Evolutionary conservation across 2,113 vertebrate genomes (phyloP).

Genomic region (Maccullochella peelii): DNA sequence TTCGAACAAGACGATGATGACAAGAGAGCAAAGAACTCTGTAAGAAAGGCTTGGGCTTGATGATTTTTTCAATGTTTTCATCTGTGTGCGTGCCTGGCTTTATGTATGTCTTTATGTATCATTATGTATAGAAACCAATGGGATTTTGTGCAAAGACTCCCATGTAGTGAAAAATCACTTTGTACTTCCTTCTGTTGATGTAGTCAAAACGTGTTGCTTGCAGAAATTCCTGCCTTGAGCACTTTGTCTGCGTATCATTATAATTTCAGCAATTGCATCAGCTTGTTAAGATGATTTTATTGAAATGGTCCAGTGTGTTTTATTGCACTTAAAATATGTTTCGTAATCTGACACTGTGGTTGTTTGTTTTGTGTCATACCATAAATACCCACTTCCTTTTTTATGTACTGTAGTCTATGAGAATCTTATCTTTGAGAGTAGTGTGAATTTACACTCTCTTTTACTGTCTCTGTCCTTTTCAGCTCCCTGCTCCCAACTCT

Average conservation of each 20-base stretch:
- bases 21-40: constrained; percentile 86
- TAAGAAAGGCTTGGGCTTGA: constrained; percentile 67
- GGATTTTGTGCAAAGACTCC: constrained; percentile 14
- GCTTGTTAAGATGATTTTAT: not conserved
- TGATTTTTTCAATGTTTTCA: constrained; percentile 10
- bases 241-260: not conserved
- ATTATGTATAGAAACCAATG: constrained; percentile 3
- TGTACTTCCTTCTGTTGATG: constrained; percentile 45
- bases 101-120: not conserved
- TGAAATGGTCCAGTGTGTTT: constrained; percentile 12
- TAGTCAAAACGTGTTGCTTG: constrained; percentile 9
- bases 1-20: constrained; percentile 97
- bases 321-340: not conserved
- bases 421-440: not conserved
- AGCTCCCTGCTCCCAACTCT: constrained; percentile 79
- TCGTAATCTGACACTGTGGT: constrained; percentile 11
- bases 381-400: constrained; percentile 33
- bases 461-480: constrained; percentile 8
- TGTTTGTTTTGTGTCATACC: constrained; percentile 28
- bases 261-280: constrained; percentile 16
- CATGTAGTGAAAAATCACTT: not conserved
- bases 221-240: constrained; percentile 24
- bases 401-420: not conserved
- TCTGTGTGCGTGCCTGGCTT: constrained; percentile 2
- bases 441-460: not conserved